Evolutionary conservation across 2,113 vertebrate genomes (phyloP), one percentile per base, ranked within the genome.

Genomic region (Nicator chloris): DNA sequence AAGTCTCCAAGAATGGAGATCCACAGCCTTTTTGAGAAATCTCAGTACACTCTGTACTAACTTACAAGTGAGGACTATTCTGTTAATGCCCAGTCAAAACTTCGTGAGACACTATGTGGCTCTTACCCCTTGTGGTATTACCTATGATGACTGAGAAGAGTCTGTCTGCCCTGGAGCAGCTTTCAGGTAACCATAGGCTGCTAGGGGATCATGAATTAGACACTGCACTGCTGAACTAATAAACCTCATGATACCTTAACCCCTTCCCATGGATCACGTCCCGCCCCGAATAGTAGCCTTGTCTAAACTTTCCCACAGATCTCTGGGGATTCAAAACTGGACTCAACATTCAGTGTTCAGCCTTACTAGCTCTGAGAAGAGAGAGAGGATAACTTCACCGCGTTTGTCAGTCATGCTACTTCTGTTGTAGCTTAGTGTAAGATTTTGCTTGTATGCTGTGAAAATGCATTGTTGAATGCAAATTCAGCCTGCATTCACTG

Each of bases 181-280:
- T n/a, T 60, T 42, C 9, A 47, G 37, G 11, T 35, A 33, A 28
- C 11, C 33, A 5, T 1, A 82, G 35, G 18, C 15, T 72, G 20
- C 44, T 72, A 7, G 8, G 56, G 23, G 65, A 77, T 64, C 10
- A 37, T 33, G 26, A 42, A 66, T 65, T 47, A 39, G 47, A 21
- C 16, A 31, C 21, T 33, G 47, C 1, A 0, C 21, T 63, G 19
- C 8, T 39, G 69, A 21, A 20, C 13, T 42, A 28, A 76, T 21
- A 80, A 68, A 59, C 3, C 9, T 68, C 35, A 42, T 31, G 7
- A 8, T 21, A 30, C 12, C 7, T 72, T 33, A 60, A 6, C 11
- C 1, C 1, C 20, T 59, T 28, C 17, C 44, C 63, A 15, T 0
- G n/a, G 17, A 22, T n/a, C 30, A 10, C 7, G 10, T 13, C 31